Base-by-base conservation (phyloP, 2,888 invertebrate genomes). In the Ischnus inquisitorius region DNA sequence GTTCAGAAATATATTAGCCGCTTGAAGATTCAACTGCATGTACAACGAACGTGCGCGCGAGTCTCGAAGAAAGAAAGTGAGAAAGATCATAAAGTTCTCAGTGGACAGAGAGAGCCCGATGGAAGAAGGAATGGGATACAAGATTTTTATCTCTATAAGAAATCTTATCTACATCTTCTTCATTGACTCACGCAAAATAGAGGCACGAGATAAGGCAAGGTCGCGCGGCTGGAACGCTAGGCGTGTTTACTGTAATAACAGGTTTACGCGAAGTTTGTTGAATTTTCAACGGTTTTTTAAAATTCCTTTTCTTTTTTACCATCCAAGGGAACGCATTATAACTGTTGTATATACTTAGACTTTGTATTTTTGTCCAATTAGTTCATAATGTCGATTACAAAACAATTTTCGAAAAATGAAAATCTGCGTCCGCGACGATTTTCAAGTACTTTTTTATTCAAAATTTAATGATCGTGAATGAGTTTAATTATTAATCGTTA, bases 171-270 rank as follows among this genome's bases (percentile, higher is more conserved):
- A 12, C 14, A 10, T 46, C 57, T 48, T 62, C 48, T 19, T 43
- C 67, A 25, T 74, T 79, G 78, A 79, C 74, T 75, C 69, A 48
- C 51, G 48, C 28, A 22, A 41, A 22, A 43, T 22, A 28, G 28
- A 28, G 46, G 14, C 4, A 12, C 28, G 16, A 67, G 83, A 83
- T 83, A 83, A 79, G 65, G 43, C 83, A 83, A 83, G 79, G 79
- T 67, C 83, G 65, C 19, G 77, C 28, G n/a, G n/a, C n/a, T 25
- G 39, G 69, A 10, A 28, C 28, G 51, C 39, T 34, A 34, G 34
- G 46, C 57, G 48, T 68, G 43, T 68, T 74, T 79, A 57, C 60
- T 25, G 34, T 39, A 39, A 34, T 34, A 16, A 51, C 22, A 12
- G 22, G 3, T 54, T 12, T 12, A 22, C 10, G 19, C 22, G 1